Percentiles rank a stretch among this genome's conserved stretches.
Evolutionary conservation across 2,797 vertebrate genomes (phyloP).

Genomic region (Ctenopoma multispine): DNA sequence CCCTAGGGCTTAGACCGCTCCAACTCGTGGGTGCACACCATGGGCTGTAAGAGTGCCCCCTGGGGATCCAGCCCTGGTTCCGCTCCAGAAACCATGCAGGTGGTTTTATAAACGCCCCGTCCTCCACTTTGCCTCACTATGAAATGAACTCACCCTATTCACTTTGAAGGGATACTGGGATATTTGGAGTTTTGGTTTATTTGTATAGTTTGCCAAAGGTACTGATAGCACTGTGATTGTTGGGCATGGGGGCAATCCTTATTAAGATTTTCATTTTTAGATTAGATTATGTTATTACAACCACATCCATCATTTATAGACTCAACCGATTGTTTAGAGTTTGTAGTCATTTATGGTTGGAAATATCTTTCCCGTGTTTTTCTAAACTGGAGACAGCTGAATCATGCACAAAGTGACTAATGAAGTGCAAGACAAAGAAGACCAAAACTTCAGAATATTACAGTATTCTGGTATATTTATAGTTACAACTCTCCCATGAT

Average conservation of each 20-base stretch:
- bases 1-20: slow-evolving; percentile 99
- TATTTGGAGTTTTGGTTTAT: slow-evolving; percentile 76
- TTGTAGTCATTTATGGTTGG: slow-evolving; percentile 23
- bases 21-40: slow-evolving; percentile 99
- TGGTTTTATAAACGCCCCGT: slow-evolving; percentile 86
- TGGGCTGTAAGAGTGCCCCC: slow-evolving; percentile 97
- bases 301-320: slow-evolving; percentile 7
- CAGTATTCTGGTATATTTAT: slow-evolving; percentile 64
- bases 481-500: slow-evolving; percentile 65
- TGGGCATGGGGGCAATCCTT: neutral
- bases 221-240: neutral
- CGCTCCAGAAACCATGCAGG: slow-evolving; percentile 97
- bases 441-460: slow-evolving; percentile 73
- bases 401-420: neutral
- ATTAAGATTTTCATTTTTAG: slow-evolving; percentile 9
- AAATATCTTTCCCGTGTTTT: neutral
- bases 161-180: slow-evolving; percentile 69
- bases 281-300: neutral
- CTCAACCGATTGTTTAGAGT: neutral
- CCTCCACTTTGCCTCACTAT: slow-evolving; percentile 64
- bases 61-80: slow-evolving; percentile 99
- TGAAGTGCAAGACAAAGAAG: slow-evolving; percentile 40
- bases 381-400: slow-evolving; percentile 2
- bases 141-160: slow-evolving; percentile 63
- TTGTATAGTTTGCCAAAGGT: slow-evolving; percentile 31